Evolutionary conservation across 2,888 invertebrate genomes (phyloP), one percentile per base, ranked within the genome.

Genomic region (Trachelus tabidus): DNA sequence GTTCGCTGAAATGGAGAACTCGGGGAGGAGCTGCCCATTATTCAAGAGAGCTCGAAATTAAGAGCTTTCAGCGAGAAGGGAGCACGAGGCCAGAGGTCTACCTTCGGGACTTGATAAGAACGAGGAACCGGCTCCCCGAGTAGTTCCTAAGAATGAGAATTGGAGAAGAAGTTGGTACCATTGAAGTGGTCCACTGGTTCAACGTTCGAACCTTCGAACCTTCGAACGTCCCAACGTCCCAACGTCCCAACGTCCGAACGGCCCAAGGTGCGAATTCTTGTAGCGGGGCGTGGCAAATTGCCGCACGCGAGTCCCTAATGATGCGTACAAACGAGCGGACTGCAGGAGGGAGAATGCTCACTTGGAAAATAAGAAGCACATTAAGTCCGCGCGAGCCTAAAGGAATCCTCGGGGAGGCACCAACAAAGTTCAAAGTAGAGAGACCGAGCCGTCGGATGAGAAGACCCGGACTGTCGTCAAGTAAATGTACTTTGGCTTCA

Each of bases 221-320:
- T 34, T 11, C 34, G 35, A 35, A n/a, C n/a, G n/a, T n/a, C n/a
- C n/a, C n/a, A n/a, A n/a, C n/a, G n/a, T n/a, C n/a, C n/a, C 76
- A 76, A 73, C 81, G 82, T 82, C 12, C 4, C 12, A 76, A 37
- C 12, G 37, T 37, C 12, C 37, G 4, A 76, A 73, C 81, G 82
- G 83, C 83, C 81, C 85, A 85, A 89, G 89, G 89, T 88, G 88
- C 88, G 87, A 89, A 89, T 87, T 86, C 87, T 88, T 83, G 86
- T 85, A 83, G 78, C 84, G 87, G 88, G 89, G 89, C 88, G 89
- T 89, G 89, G 89, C 89, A 88, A 89, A 89, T 89, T 88, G 89
- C 86, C 86, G 87, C 89, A 89, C 89, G 89, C 88, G 87, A 89
- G 79, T 84, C 84, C 85, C 89, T 89, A 89, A 89, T 89, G 89